Base-by-base conservation (phyloP, 1,140 invertebrate species). In the Frieseomelitta varia region DNA sequence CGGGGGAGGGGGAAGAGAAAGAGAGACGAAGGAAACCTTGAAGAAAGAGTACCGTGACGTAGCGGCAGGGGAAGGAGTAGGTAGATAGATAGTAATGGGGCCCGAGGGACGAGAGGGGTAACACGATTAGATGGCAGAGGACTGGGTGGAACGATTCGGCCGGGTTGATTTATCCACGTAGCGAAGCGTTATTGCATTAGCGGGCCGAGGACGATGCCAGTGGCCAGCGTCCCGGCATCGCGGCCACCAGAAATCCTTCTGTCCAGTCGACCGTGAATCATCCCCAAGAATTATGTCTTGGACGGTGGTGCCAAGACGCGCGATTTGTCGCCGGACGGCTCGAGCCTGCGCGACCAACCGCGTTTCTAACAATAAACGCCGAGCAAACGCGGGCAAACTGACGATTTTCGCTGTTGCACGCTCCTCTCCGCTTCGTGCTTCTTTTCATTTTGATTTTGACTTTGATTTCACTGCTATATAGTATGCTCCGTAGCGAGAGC, bases 181-280 rank as follows among this genome's bases (percentile, higher is more conserved):
- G 88, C 91, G 84, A 88, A 87, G 85, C 90, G 91, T 94, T 94
- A 94, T 94, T 94, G 93, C 92, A 93, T 94, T 94, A 94, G 90
- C 91, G 90, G 90, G 82, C 87, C 87, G 87, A 69, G 84, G 84
- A 80, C 84, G 80, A 88, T 73, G 85, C 81, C 76, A 81, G 75
- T 86, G 81, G 84, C 73, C 80, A 77, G 24, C 84, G 84, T 79
- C 72, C 80, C 73, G 51, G 19, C 53, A 47, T 21, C 53, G 55
- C 30, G 72, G 82, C 71, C 65, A 71, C 87, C 73, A 77, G 68
- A 86, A 86, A 53, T 85, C 79, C 72, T 61, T 65, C 79, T 85
- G 73, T 87, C 84, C 89, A 86, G 74, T 73, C 83, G 58, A 19
- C 88, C 84, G 88, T 91, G 91, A 91, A 91, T 91, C 90, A 91